Evolutionary conservation across 1,140 invertebrate genomes (phyloP).

Genomic region (Pissodes strobi): DNA sequence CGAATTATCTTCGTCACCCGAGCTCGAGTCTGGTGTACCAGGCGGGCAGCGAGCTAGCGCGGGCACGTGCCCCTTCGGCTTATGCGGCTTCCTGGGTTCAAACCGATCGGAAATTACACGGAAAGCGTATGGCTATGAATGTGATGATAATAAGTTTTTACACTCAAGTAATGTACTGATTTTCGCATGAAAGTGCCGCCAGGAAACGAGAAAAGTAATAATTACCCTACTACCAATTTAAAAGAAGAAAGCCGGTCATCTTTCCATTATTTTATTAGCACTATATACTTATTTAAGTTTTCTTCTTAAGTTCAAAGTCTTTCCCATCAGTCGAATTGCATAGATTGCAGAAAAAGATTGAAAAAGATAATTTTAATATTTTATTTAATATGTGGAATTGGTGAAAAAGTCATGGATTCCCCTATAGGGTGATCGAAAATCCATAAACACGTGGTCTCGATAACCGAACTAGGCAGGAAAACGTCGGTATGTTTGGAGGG

Average conservation of each 20-base stretch:
- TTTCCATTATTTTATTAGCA: no score
- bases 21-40: neutral
- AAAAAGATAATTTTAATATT: no score
- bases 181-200: no score
- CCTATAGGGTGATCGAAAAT: no score
- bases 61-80: neutral
- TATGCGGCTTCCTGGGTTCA: conserved; percentile 1
- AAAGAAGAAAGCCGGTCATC: no score
- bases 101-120: conserved; percentile 4
- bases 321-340: no score
- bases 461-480: neutral
- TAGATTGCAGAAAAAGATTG: no score
- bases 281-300: no score
- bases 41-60: neutral
- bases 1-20: neutral
- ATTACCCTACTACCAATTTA: no score
- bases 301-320: no score
- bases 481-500: neutral
- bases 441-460: neutral
- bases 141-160: neutral
- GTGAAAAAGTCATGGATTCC: neutral
- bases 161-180: neutral
- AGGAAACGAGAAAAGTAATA: no score
- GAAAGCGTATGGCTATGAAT: neutral
- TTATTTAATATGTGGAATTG: no score